A percentile compares a stretch with the other conserved stretches of the same genome.
Conservation (phyloP, 2,888 invertebrate species). For the Lithophane leautieri region DNA sequence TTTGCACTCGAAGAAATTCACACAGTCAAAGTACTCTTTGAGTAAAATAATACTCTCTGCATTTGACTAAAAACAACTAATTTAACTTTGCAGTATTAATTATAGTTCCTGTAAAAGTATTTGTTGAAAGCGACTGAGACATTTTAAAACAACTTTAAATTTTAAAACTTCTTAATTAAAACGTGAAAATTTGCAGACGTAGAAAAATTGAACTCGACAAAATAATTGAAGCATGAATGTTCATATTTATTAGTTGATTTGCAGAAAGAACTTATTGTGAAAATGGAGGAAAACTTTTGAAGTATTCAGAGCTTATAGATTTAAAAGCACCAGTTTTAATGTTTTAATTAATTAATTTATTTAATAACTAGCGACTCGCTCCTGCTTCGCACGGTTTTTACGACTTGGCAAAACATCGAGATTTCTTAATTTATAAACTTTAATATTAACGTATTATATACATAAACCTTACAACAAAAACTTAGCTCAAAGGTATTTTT, state of each 20-base stretch:
- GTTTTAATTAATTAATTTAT: not conserved
- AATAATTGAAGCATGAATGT: conserved; percentile 15
- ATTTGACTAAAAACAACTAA: conserved; percentile 17
- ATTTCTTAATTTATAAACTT: no score
- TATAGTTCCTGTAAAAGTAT: conserved; percentile 23
- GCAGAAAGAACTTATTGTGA: not conserved
- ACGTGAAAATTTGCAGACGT: conserved; percentile 7
- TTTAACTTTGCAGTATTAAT: conserved; percentile 33
- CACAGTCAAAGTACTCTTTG: conserved; percentile 16
- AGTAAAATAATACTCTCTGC: conserved; percentile 17
- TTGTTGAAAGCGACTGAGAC: conserved; percentile 16
- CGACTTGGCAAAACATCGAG: no score
- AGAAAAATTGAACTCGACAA: conserved; percentile 12
- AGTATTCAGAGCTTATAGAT: not conserved
- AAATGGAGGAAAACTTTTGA: not conserved
- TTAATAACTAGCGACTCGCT: not conserved
- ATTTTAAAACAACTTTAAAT: conserved; percentile 25
- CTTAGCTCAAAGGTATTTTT: not conserved
- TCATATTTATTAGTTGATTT: conserved; percentile 5
- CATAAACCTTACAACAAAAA: no score
- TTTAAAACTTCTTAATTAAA: conserved; percentile 52
- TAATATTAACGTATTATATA: no score
- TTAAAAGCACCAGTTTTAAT: not conserved
- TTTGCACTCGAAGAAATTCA: conserved; percentile 12
- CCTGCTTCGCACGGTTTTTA: no score